A percentile compares a stretch with the other conserved stretches of the same genome.
These are phyloP conservation scores for Cosmorhoe ocellata DNA, from an alignment of 2,888 invertebrate genomes.

Conservation along the genomic window DNA sequence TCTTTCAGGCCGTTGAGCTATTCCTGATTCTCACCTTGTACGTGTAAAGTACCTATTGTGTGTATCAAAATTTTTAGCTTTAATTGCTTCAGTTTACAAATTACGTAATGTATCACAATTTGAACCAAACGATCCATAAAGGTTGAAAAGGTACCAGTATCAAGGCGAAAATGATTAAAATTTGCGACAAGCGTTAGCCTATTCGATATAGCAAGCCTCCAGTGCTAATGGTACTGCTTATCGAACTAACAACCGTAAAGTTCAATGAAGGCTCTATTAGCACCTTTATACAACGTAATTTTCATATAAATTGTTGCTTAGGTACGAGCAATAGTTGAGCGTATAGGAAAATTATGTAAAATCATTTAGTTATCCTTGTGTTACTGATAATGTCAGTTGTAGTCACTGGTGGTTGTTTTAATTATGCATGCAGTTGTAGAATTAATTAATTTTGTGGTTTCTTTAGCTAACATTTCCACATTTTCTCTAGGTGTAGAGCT, in stretches of 20 bases:
- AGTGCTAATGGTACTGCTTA: slow-evolving; percentile 4
- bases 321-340: not conserved
- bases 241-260: slow-evolving; percentile 25
- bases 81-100: too few species aligned
- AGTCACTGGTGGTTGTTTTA: slow-evolving; percentile 20
- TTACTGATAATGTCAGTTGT: slow-evolving; percentile 28
- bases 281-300: slow-evolving; percentile 34
- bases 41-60: too few species aligned
- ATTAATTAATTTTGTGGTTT: slow-evolving; percentile 2
- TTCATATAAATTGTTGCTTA: slow-evolving; percentile 37
- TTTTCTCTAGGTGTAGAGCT: too few species aligned
- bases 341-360: slow-evolving; percentile 37
- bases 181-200: too few species aligned
- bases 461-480: not conserved
- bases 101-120: too few species aligned
- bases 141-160: too few species aligned
- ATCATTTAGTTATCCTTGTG: slow-evolving; percentile 37
- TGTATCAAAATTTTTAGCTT: too few species aligned
- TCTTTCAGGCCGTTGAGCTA: too few species aligned
- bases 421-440: slow-evolving; percentile 14
- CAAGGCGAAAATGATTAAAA: not conserved
- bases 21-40: too few species aligned
- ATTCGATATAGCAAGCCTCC: not conserved
- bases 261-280: slow-evolving; percentile 35
- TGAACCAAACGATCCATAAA: too few species aligned